Evolutionary conservation across 2,888 invertebrate genomes (phyloP).

Genomic region (Andrena trimmerana): DNA sequence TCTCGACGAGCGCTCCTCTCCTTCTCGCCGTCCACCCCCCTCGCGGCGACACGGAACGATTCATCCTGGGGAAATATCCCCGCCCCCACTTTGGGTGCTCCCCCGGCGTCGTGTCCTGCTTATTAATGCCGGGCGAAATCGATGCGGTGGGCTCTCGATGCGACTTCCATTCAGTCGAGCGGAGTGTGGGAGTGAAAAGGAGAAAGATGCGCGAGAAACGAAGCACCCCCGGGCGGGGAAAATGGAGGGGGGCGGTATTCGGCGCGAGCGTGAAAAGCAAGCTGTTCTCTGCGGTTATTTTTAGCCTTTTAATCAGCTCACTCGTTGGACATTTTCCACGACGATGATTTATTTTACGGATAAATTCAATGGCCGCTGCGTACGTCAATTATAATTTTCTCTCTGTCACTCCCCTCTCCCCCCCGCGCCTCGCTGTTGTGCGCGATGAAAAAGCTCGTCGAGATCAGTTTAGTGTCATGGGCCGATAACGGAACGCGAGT

Average conservation of each 20-base stretch:
- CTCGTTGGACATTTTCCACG: constrained; percentile 9
- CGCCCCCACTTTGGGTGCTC: no score
- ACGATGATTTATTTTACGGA: constrained; percentile 42
- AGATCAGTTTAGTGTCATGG: constrained; percentile 51
- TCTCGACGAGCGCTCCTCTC: background rate
- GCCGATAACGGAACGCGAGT: constrained; percentile 53
- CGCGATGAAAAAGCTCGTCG: constrained; percentile 50
- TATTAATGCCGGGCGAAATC: constrained; percentile 41
- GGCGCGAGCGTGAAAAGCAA: background rate
- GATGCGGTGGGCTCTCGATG: constrained; percentile 24
- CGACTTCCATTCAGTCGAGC: constrained; percentile 20
- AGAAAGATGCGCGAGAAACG: background rate
- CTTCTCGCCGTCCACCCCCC: background rate
- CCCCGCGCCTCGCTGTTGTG: background rate
- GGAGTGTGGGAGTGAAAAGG: background rate
- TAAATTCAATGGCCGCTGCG: constrained; percentile 35
- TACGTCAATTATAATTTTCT: constrained; percentile 63
- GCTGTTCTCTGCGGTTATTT: constrained; percentile 21
- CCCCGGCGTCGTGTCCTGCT: background rate
- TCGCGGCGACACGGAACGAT: constrained; percentile 23
- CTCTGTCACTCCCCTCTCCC: background rate
- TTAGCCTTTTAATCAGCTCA: background rate
- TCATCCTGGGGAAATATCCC: constrained; percentile 24
- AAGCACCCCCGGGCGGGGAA: background rate
- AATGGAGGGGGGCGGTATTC: background rate